Percentiles rank a stretch among this genome's conserved stretches.
These are phyloP conservation scores for Scaptomyza polygonia DNA, from an alignment of 2,888 invertebrate species.

Conservation along the genomic window DNA sequence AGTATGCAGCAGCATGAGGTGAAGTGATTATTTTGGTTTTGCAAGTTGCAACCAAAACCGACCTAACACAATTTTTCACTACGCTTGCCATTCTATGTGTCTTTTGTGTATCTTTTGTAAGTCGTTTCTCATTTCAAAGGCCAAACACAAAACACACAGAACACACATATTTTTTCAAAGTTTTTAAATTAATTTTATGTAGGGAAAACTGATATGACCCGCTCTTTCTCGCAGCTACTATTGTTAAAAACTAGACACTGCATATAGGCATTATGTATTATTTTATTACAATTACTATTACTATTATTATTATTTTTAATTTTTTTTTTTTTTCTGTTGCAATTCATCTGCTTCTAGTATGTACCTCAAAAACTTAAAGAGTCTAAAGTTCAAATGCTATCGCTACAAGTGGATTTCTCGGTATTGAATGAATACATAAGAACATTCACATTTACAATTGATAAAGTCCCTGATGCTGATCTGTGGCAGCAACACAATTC, in stretches of 20 bases:
- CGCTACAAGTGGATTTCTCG: conserved; percentile 21
- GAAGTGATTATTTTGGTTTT: background rate
- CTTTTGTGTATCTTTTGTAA: conserved; percentile 39
- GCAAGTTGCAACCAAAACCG: conserved; percentile 20
- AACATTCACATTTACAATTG: conserved; percentile 10
- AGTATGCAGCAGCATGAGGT: background rate
- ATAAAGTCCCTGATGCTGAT: conserved; percentile 27
- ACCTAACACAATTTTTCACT: conserved; percentile 63
- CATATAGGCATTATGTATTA: conserved; percentile 18
- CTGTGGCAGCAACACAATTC: conserved; percentile 10
- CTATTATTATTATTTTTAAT: no score
- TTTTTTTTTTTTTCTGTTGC: background rate
- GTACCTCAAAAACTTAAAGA: conserved; percentile 4
- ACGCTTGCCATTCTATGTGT: conserved; percentile 59
- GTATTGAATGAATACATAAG: background rate
- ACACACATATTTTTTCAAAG: conserved; percentile 7
- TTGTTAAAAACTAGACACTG: conserved; percentile 32
- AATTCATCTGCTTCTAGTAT: conserved; percentile 2
- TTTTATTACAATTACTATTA: background rate
- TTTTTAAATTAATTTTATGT: conserved; percentile 44
- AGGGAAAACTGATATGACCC: conserved; percentile 47
- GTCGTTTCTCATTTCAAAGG: conserved; percentile 55
- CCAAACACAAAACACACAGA: background rate
- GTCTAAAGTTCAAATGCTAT: conserved; percentile 40
- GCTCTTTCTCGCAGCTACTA: conserved; percentile 24